Evolutionary conservation across 2,113 vertebrate genomes (phyloP).

Genomic region (Dicrurus megarhynchus): DNA sequence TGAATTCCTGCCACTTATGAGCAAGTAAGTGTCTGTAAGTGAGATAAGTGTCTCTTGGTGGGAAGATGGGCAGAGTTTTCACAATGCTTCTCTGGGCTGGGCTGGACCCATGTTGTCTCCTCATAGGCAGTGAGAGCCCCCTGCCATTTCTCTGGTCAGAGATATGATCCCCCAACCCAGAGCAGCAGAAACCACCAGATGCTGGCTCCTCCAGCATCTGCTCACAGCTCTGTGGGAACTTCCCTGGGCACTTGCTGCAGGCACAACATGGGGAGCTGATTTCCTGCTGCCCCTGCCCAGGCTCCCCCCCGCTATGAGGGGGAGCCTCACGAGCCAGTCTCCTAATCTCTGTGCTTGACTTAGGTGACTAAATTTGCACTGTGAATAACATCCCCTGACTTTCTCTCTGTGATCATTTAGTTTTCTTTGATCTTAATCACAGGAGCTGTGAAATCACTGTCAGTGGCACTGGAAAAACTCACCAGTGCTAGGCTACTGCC

Average conservation of each 20-base stretch:
- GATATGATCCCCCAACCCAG: neutral
- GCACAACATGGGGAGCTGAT: neutral
- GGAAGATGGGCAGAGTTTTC: neutral
- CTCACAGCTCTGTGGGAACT: neutral
- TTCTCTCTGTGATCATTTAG: neutral
- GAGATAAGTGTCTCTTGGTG: neutral
- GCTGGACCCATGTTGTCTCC: neutral
- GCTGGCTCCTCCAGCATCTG: neutral
- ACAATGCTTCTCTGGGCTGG: neutral
- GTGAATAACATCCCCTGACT: neutral
- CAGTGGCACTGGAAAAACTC: neutral
- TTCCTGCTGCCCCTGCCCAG: neutral
- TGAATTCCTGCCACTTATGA: neutral
- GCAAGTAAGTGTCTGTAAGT: neutral
- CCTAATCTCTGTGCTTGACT: neutral
- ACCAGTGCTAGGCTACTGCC: neutral
- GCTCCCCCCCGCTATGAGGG: neutral
- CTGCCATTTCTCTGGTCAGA: neutral
- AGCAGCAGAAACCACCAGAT: neutral
- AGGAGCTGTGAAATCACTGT: neutral
- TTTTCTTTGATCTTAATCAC: slow-evolving; percentile 53
- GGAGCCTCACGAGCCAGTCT: neutral
- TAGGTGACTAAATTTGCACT: neutral
- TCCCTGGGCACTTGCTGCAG: neutral
- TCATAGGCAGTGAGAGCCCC: neutral